Evolutionary conservation across 2,888 invertebrate species (phyloP), one percentile per base, ranked within the genome.

Genomic region (Gymnocheta viridis): DNA sequence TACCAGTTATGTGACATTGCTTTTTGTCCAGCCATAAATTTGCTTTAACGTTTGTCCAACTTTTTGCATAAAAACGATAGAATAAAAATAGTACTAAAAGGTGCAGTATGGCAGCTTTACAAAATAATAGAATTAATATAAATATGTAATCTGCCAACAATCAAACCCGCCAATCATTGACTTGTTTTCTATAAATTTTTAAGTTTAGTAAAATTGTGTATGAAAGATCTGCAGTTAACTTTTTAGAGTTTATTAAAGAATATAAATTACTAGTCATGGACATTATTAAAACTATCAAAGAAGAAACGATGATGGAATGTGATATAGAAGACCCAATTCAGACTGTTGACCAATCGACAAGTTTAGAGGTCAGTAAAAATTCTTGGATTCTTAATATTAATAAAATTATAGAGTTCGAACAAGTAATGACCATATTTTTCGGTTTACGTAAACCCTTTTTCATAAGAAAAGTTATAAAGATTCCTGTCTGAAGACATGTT

Each of bases 241-340:
- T n/a, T n/a, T n/a, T 6, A 1, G 29, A n/a, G 14, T 29, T 56
- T 2, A 24, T 54, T 4, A 27, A 54, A 44, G 2, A 9, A 19
- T 47, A 5, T 47, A 19, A n/a, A n/a, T n/a, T n/a, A n/a, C n/a
- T n/a, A n/a, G n/a, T n/a, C n/a, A n/a, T n/a, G n/a, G n/a, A n/a
- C n/a, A 9, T 29, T 9, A 17, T 17, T 29, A 10, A 29, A 17
- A 9, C 29, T 9, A 12, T 19, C 4, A 17, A 24, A 7, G n/a
- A 69, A 62, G 41, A 62, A 41, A 10, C n/a, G 27, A 9, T 69
- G 2, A 78, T 62, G 60, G 35, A 54, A 10, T 74, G 76, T 62
- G 60, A 58, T 27, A 54, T 64, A 22, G 29, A 29, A 1, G 54
- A 51, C 10, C n/a, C 22, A n/a, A 5, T 14, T 7, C n/a, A 32